Conservation (phyloP, 2,797 vertebrate species). For the Muscicapa striata region DNA sequence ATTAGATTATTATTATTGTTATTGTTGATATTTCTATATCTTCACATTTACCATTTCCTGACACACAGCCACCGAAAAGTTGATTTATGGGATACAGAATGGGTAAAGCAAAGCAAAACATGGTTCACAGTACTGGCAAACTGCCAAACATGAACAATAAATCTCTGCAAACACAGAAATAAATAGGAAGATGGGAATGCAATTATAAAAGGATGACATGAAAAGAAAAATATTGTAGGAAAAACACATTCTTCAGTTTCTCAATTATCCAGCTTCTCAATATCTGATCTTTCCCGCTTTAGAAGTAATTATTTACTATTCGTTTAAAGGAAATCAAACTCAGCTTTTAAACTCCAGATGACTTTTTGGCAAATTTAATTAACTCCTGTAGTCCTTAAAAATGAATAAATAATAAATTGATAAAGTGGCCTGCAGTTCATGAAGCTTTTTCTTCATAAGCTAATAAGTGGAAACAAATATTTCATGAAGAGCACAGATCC, state of each 20-base stretch:
- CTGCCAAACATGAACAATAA: slow-evolving; percentile 49
- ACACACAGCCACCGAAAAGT: background rate
- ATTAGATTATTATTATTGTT: background rate
- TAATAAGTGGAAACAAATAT: background rate
- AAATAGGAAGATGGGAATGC: slow-evolving; percentile 44
- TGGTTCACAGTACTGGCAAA: slow-evolving; percentile 15
- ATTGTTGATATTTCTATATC: background rate
- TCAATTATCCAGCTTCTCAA: slow-evolving; percentile 14
- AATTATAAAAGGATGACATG: slow-evolving; percentile 30
- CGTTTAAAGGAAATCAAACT: slow-evolving; percentile 40
- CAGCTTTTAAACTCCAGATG: background rate
- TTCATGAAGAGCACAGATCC: background rate
- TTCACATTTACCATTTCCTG: background rate
- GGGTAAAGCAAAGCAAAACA: slow-evolving; percentile 16
- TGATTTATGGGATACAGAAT: background rate
- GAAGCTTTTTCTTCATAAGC: background rate
- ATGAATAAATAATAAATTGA: slow-evolving; percentile 34
- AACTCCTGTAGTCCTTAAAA: slow-evolving; percentile 11
- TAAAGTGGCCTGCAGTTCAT: background rate
- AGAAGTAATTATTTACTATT: slow-evolving; percentile 38
- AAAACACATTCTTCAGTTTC: slow-evolving; percentile 21
- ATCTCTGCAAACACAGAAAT: slow-evolving; percentile 54
- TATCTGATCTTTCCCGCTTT: background rate
- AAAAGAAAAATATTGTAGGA: slow-evolving; percentile 42
- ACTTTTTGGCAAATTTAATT: slow-evolving; percentile 43